Base-by-base conservation (phyloP, 2,888 invertebrate species). In the Xestia ashworthii region DNA sequence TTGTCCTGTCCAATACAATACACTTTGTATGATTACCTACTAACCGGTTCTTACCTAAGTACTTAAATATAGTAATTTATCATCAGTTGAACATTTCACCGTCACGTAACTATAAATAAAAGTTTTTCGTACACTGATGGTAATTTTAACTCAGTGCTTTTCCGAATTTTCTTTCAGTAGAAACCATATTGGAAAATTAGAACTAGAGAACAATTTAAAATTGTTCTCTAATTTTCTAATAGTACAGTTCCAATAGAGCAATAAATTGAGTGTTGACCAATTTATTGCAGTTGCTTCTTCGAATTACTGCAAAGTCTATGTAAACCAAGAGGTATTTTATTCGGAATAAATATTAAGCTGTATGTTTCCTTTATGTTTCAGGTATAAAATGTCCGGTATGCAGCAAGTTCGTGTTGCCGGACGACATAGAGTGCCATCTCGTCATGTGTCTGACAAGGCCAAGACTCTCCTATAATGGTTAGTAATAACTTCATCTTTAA, bases 361-460 rank as follows among this genome's bases (percentile, higher is more conserved):
- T 75, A 12, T 70, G 0, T 14, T 76, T 69, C 87, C 86, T 89
- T 91, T 92, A 92, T 93, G 91, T 98, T 98, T 12, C 97, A 99
- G 99, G 99, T 97, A 98, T 99, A 95, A 99, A 99, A 97, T 99
- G 99, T 97, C 99, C 99, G 88, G 99, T 99, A 91, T 99, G 99
- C 98, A 99, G 99, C 97, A 99, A 99, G 97, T 98, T 99, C 97
- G 99, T 99, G 93, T 97, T 99, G 96, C 99, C 99, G 90, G 99
- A 99, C 97, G 99, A 99, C 97, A 99, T 99, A 95, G 99, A 99
- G 97, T 99, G 99, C 97, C 99, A 99, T 97, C 98, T 99, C 95
- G 99, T 99, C 93, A 99, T 99, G 98, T 99, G 99, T 98, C 98
- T 99, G 97, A 99, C 99, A 91, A 99, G 99, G 97, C 99, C 99